Conservation (phyloP, 1,140 invertebrate species). For the Eufriesea mexicana region DNA sequence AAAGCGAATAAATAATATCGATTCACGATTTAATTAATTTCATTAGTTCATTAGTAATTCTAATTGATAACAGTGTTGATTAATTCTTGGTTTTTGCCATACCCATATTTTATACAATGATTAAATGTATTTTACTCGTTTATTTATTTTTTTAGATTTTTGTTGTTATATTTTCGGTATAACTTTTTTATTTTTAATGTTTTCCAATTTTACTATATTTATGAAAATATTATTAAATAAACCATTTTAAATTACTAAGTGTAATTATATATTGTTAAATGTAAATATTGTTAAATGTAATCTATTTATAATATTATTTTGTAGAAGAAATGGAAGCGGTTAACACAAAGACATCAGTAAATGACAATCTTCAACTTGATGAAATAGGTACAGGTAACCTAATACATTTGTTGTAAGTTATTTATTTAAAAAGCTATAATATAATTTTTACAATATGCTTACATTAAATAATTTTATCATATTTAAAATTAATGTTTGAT, state of each 20-base stretch:
- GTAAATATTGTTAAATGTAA: too few relatives aligned
- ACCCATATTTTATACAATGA: not conserved
- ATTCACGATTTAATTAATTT: not conserved
- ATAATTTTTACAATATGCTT: not conserved
- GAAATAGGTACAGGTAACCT: constrained; percentile 14
- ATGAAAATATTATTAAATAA: not conserved
- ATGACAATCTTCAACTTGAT: not conserved
- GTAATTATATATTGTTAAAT: not conserved
- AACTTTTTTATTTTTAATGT: not conserved
- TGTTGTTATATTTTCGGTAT: too few relatives aligned
- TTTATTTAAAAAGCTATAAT: not conserved
- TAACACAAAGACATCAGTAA: not conserved
- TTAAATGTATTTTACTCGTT: not conserved
- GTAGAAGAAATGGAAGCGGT: constrained; percentile 23
- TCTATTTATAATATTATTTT: not conserved
- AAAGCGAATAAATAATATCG: not conserved
- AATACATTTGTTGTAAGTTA: not conserved
- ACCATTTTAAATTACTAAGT: too few relatives aligned
- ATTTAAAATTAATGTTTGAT: not conserved
- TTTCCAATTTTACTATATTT: not conserved
- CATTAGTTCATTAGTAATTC: not conserved
- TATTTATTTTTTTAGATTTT: not conserved
- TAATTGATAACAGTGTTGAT: not conserved
- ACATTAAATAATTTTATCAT: not conserved
- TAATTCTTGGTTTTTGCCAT: not conserved